phyloP scores from a whole-genome alignment of 2,888 invertebrate species.

The Fragum fragum region DNA sequence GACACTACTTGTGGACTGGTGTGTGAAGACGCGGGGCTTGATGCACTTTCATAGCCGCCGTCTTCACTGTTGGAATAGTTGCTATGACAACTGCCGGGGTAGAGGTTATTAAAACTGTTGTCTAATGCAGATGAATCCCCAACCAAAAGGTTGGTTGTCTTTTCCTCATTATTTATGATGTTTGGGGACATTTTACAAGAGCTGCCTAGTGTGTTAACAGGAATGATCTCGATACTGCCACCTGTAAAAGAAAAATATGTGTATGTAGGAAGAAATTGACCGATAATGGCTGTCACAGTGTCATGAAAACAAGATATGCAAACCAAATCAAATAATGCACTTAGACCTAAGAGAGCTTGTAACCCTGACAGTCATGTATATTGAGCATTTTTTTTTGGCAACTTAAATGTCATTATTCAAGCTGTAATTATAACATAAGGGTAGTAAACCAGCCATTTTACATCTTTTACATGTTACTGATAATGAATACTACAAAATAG shows the following conservation, averaged over 20 bases:
- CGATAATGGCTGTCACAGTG: no score
- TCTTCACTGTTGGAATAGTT: conserved; percentile 37
- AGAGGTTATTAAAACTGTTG: conserved; percentile 9
- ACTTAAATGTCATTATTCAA: no score
- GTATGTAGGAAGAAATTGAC: no score
- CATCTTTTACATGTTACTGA: no score
- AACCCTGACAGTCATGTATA: no score
- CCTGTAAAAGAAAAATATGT: background rate
- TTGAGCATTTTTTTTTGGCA: no score
- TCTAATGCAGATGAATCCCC: background rate
- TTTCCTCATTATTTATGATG: background rate
- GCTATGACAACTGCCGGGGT: background rate
- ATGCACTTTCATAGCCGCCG: conserved; percentile 62
- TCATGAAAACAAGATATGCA: no score
- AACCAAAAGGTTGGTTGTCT: background rate
- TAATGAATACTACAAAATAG: no score
- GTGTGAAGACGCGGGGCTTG: conserved; percentile 54
- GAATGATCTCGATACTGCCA: conserved; percentile 4
- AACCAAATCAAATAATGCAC: no score
- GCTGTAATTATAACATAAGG: no score
- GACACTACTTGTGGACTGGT: conserved; percentile 51
- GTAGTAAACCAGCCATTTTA: no score
- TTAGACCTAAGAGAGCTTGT: no score
- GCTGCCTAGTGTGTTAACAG: conserved; percentile 6
- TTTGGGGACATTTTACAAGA: conserved; percentile 1